Percentiles rank a stretch among this genome's conserved stretches.
phyloP scores from a whole-genome alignment of 2,888 invertebrate species.

The Phalangium opilio region DNA sequence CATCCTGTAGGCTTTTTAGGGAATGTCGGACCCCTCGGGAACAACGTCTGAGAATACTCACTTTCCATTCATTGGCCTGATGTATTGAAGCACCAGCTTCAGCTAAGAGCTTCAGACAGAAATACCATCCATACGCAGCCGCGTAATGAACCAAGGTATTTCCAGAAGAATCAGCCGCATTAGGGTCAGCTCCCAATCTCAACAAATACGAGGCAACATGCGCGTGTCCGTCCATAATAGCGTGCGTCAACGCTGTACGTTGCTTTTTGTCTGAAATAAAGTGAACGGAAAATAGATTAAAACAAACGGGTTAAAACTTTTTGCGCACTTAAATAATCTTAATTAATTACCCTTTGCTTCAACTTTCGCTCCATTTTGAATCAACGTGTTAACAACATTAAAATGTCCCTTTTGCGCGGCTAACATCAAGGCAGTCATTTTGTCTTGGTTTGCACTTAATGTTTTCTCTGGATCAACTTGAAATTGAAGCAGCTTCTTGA shows the following conservation, averaged over 20 bases:
- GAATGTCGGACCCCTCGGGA: no score
- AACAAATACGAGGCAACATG: constrained; percentile 35
- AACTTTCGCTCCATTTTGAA: constrained; percentile 32
- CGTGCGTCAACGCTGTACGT: constrained; percentile 37
- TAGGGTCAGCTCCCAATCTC: constrained; percentile 33
- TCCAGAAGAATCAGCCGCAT: constrained; percentile 36
- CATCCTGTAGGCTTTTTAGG: no score
- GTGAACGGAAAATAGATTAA: no score
- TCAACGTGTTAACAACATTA: constrained; percentile 31
- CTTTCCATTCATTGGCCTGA: constrained; percentile 35
- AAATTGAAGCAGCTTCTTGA: constrained; percentile 4
- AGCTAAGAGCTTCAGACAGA: constrained; percentile 32
- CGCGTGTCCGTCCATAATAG: constrained; percentile 37
- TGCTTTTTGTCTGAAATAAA: constrained; percentile 34
- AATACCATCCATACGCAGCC: constrained; percentile 40
- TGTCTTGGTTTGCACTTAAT: constrained; percentile 21
- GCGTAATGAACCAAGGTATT: constrained; percentile 39
- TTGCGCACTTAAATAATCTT: neutral
- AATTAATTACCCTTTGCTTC: constrained; percentile 28
- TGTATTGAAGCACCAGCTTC: constrained; percentile 31
- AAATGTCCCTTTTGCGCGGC: constrained; percentile 33
- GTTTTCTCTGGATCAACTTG: constrained; percentile 4
- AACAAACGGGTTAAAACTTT: no score
- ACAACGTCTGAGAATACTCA: constrained; percentile 14
- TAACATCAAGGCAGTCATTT: constrained; percentile 35